These are phyloP conservation scores for Margarornis squamiger DNA, from an alignment of 2,797 vertebrate genomes.

Conservation along the genomic window DNA sequence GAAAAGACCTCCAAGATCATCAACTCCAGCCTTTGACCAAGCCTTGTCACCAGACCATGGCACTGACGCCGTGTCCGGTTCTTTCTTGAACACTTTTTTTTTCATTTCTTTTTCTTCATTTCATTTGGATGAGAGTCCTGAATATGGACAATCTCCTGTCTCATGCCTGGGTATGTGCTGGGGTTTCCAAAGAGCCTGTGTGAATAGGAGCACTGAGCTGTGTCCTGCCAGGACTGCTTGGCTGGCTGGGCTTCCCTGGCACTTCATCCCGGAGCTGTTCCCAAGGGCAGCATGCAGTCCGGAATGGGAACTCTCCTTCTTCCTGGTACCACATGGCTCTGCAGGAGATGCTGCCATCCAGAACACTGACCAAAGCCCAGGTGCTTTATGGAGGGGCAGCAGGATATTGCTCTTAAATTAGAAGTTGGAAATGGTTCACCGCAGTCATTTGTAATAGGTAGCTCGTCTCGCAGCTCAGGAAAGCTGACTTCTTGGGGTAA, in stretches of 20 bases:
- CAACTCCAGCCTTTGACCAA: neutral
- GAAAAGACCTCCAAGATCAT: neutral
- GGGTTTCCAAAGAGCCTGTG: neutral
- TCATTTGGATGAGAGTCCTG: neutral
- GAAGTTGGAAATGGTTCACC: neutral
- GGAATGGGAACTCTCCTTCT: neutral
- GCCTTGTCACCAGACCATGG: neutral
- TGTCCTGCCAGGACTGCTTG: neutral
- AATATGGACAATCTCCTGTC: fast-evolving
- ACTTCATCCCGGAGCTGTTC: neutral
- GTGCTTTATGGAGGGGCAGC: neutral
- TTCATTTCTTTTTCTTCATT: neutral
- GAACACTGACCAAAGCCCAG: neutral
- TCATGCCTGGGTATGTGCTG: neutral
- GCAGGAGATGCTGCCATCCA: neutral
- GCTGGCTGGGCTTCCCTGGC: neutral
- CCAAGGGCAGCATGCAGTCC: neutral
- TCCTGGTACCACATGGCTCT: neutral
- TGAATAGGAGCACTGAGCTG: neutral
- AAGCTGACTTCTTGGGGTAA: neutral
- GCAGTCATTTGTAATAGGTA: neutral
- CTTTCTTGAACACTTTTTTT: neutral
- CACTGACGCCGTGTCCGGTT: neutral
- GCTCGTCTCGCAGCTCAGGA: neutral
- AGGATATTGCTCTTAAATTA: neutral